A percentile compares a stretch with the other conserved stretches of the same genome.
Conservation (phyloP, 2,888 invertebrate genomes). For the Ornithoptera priamus region DNA sequence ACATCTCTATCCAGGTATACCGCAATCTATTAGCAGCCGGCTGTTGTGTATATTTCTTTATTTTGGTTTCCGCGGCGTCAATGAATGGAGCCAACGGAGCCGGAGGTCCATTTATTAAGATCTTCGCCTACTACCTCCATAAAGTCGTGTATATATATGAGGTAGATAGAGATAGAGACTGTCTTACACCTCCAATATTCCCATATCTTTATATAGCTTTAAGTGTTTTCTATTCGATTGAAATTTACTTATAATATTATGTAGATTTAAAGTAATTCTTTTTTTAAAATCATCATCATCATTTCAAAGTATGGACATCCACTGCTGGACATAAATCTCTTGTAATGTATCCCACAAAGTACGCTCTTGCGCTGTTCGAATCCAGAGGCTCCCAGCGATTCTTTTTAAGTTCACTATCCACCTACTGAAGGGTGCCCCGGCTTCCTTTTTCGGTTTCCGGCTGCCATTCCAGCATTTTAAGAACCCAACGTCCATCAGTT, state of each 20-base stretch:
- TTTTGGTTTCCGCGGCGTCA: constrained; percentile 13
- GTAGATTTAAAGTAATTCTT: neutral
- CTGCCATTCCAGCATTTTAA: too few species aligned
- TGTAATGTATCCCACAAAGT: too few species aligned
- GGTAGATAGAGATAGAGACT: constrained; percentile 17
- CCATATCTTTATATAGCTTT: neutral
- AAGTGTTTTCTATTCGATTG: neutral
- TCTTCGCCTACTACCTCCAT: constrained; percentile 20
- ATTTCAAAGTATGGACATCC: too few species aligned
- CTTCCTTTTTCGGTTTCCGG: too few species aligned
- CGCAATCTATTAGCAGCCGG: constrained; percentile 27
- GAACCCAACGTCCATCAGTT: too few species aligned
- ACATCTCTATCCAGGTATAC: constrained; percentile 19
- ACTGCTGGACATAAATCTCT: too few species aligned
- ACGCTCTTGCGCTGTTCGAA: too few species aligned
- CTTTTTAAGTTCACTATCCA: too few species aligned
- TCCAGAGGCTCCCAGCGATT: too few species aligned
- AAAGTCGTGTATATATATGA: constrained; percentile 22
- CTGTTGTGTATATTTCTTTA: constrained; percentile 5
- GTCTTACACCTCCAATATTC: constrained; percentile 8
- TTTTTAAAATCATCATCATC: neutral
- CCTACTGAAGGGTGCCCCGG: too few species aligned
- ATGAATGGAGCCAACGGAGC: constrained; percentile 20
- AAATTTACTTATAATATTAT: neutral
- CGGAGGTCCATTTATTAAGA: constrained; percentile 9